Evolutionary conservation across 1,140 invertebrate species (phyloP), one percentile per base, ranked within the genome.

Genomic region (Drosophila busckii): DNA sequence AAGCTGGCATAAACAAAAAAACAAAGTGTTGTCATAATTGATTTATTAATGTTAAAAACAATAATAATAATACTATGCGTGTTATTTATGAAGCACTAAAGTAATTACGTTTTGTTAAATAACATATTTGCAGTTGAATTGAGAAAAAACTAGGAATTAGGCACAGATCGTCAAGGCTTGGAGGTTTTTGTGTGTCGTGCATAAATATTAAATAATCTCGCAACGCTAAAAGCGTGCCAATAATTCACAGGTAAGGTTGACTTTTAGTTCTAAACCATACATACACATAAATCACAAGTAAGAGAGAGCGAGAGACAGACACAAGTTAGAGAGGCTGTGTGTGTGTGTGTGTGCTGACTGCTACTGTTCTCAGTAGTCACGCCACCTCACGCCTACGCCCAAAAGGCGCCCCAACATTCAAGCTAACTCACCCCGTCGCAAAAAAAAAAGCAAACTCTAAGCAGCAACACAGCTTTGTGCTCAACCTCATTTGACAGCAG

Each of bases 161-260:
- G n/a, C n/a, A n/a, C n/a, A n/a, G 44, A 25, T 31, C 54, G 37
- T 49, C 45, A 41, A 38, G 54, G 20, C 45, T 20, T 37, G 29
- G 28, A 48, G 28, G 46, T 40, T 32, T 37, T 31, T 26, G 37
- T 16, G 12, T 22, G 12, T 15, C 32, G 20, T 40, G 50, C n/a
- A 23, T 80, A 60, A 80, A 71, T 68, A 68, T 60, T 78, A 50
- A 56, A 78, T 46, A 60, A 45, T 38, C 49, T 45, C 40, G 56
- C 56, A n/a, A 25, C 22, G 25, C 29, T 28, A 34, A 58, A 52
- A 62, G 69, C 73, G 73, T 73, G 73, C 71, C 48, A 55, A 71
- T 56, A 64, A 68, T 65, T 73, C 61, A 53, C 63, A 82, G 73
- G 73, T 80, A 82, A 82, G 73, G 63, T 82, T 64, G 56, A 60